These are phyloP conservation scores for Polypterus bichir DNA, from an alignment of 2,113 vertebrate genomes.

Conservation along the genomic window DNA sequence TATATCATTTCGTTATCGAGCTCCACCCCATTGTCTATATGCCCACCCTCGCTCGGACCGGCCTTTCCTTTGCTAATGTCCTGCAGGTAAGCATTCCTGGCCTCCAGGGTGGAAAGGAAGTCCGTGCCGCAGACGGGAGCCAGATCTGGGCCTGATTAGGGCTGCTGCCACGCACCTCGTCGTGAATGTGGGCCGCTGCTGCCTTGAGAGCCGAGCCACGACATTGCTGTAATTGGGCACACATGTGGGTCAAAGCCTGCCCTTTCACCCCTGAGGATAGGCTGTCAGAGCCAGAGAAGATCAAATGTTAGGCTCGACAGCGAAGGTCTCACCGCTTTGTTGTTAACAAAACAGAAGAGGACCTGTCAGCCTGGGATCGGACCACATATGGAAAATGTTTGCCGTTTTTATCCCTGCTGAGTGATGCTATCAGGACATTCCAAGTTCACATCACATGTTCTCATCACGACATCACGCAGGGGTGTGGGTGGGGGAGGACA, in stretches of 20 bases:
- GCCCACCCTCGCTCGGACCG: no score
- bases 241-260: slow-evolving; percentile 36
- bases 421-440: slow-evolving; percentile 33
- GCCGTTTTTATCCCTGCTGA: slow-evolving; percentile 19
- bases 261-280: slow-evolving; percentile 20
- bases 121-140: slow-evolving; percentile 8
- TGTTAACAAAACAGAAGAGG: slow-evolving; percentile 14
- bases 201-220: slow-evolving; percentile 21
- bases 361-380: slow-evolving; percentile 8
- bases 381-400: slow-evolving; percentile 43
- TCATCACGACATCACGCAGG: no score
- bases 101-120: slow-evolving; percentile 9
- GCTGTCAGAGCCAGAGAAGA: slow-evolving; percentile 30
- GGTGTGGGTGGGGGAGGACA: no score
- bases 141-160: slow-evolving; percentile 44
- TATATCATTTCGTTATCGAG: no score
- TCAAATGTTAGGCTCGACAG: slow-evolving; percentile 29
- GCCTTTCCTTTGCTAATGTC: slow-evolving; percentile 7
- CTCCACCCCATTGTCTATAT: no score
- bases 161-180: slow-evolving; percentile 31
- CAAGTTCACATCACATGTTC: slow-evolving; percentile 20
- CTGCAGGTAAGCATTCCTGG: slow-evolving; percentile 16
- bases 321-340: slow-evolving; percentile 1
- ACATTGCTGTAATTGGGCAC: slow-evolving; percentile 49
- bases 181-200: slow-evolving; percentile 30